These are phyloP conservation scores for Nothoprocta pentlandii DNA, from an alignment of 2,113 vertebrate genomes.

Conservation along the genomic window DNA sequence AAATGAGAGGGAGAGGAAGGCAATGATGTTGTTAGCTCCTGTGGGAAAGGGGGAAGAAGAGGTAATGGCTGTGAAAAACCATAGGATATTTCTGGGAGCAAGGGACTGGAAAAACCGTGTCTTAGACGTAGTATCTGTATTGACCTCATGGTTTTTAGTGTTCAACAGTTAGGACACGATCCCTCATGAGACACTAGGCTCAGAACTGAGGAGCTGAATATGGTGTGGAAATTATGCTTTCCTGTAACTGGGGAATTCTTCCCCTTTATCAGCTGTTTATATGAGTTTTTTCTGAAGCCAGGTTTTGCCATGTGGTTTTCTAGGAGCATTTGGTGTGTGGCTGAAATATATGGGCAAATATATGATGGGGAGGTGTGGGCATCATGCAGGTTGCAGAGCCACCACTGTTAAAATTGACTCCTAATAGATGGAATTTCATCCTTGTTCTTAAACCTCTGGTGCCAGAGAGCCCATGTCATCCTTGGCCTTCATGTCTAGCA, in stretches of 20 bases:
- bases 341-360: not conserved
- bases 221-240: not conserved
- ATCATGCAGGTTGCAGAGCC: not conserved
- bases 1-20: not conserved
- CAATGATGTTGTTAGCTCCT: not conserved
- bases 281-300: constrained; percentile 35
- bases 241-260: not conserved
- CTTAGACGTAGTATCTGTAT: not conserved
- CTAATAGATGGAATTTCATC: not conserved
- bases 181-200: not conserved
- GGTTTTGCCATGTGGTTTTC: not conserved
- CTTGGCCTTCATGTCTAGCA: accelerated
- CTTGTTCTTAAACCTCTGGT: not conserved
- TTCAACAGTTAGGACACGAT: not conserved
- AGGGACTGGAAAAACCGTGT: not conserved
- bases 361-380: not conserved
- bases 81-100: not conserved
- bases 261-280: constrained; percentile 24
- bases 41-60: not conserved
- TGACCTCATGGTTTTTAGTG: accelerated
- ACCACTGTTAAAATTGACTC: not conserved
- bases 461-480: not conserved
- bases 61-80: not conserved
- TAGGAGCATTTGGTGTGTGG: not conserved
- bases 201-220: not conserved